Evolutionary conservation across 2,797 vertebrate genomes (phyloP).

Genomic region (Molossus molossus): DNA sequence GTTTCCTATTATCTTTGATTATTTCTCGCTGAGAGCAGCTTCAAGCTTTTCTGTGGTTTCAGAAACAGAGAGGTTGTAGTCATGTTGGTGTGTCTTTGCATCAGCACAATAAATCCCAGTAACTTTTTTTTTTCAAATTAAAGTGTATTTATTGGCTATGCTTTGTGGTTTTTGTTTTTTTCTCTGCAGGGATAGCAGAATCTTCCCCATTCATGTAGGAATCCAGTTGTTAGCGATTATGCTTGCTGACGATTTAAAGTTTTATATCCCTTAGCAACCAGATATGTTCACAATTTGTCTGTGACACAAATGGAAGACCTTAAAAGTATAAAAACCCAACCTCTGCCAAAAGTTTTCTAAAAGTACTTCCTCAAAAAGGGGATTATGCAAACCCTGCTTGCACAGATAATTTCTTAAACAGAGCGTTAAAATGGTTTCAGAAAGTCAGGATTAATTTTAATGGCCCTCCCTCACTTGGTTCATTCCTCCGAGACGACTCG

Average conservation of each 20-base stretch:
- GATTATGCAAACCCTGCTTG: background rate
- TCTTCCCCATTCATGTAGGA: conserved; percentile 50
- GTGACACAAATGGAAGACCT: conserved; percentile 29
- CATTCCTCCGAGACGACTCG: background rate
- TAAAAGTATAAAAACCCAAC: conserved; percentile 62
- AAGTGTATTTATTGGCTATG: background rate
- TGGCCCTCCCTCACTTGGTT: background rate
- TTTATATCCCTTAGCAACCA: conserved; percentile 66
- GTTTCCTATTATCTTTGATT: conserved; percentile 26
- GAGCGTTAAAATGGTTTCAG: conserved; percentile 12
- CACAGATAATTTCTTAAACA: conserved; percentile 26
- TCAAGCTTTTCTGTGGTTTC: conserved; percentile 41
- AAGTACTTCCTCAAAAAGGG: conserved; percentile 44
- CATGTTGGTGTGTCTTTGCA: background rate
- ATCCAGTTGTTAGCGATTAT: conserved; percentile 66
- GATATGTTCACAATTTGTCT: conserved; percentile 58
- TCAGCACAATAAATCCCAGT: conserved; percentile 57
- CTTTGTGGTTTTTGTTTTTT: conserved; percentile 16
- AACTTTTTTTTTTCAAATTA: conserved; percentile 59
- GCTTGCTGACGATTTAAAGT: conserved; percentile 66
- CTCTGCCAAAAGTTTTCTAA: conserved; percentile 44
- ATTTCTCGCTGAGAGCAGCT: background rate
- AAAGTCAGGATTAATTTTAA: conserved; percentile 53
- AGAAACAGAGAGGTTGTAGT: conserved; percentile 45
- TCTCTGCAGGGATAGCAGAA: conserved; percentile 42